phyloP scores from a whole-genome alignment of 2,113 vertebrate genomes.

The Aphyosemion australe region DNA sequence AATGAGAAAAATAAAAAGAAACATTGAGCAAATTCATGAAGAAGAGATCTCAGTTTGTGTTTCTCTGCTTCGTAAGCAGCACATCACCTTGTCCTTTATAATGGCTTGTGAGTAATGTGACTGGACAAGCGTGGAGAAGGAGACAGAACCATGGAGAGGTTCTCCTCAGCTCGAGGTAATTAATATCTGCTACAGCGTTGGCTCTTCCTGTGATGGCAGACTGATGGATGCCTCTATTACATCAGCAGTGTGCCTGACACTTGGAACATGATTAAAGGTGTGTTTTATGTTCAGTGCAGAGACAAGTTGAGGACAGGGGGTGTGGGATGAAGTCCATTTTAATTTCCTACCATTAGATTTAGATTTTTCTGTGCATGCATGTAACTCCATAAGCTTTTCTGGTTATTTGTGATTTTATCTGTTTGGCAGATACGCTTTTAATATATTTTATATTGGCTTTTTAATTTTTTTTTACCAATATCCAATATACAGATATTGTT shows the following conservation, averaged over 20 bases:
- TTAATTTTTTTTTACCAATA: no score
- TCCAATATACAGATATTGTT: no score
- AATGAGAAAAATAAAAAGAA: conserved; percentile 34
- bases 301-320: not conserved
- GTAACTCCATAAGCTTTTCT: no score
- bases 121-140: conserved; percentile 72
- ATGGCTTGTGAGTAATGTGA: conserved; percentile 73
- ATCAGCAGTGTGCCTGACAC: conserved; percentile 35
- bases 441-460: no score
- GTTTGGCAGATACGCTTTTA: no score
- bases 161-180: conserved; percentile 67
- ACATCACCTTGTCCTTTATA: conserved; percentile 74
- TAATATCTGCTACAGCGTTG: conserved; percentile 70
- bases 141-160: conserved; percentile 60
- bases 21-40: conserved; percentile 28
- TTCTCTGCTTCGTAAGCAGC: conserved; percentile 52
- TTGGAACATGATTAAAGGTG: conserved; percentile 42
- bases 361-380: no score
- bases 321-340: conserved; percentile 4
- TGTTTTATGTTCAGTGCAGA: conserved; percentile 45
- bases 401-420: no score
- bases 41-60: conserved; percentile 70
- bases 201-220: conserved; percentile 53
- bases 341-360: not conserved
- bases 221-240: conserved; percentile 73